A percentile compares a stretch with the other conserved stretches of the same genome.
These are phyloP conservation scores for Drosophila obscura DNA, from an alignment of 1,140 invertebrate genomes.

Conservation along the genomic window DNA sequence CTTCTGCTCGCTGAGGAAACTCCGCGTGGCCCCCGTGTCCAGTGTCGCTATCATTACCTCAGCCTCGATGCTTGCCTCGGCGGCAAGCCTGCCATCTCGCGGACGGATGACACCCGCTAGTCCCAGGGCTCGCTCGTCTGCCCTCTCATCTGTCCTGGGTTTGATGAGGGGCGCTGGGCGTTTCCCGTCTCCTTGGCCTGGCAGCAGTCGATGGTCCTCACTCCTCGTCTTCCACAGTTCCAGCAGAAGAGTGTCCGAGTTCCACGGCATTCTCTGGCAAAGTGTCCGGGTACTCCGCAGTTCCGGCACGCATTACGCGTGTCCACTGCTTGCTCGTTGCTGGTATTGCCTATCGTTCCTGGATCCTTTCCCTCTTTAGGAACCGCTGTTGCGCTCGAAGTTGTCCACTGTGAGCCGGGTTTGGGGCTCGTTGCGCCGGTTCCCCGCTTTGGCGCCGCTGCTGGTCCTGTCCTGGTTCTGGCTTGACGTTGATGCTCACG, in stretches of 20 bases:
- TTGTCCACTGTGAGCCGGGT: not conserved
- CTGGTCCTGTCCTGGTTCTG: not conserved
- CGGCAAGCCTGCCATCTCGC: too few species aligned
- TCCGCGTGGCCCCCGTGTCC: constrained; percentile 4
- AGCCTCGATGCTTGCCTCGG: too few species aligned
- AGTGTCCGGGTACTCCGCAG: not conserved
- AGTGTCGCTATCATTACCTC: not conserved
- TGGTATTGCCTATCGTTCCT: not conserved
- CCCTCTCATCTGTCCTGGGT: not conserved
- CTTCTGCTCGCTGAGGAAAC: constrained; percentile 1
- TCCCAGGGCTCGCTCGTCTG: too few species aligned
- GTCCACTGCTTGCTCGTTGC: not conserved
- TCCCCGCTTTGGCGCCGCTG: not conserved
- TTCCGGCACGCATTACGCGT: constrained; percentile 1
- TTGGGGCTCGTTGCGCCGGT: not conserved
- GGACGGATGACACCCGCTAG: too few species aligned
- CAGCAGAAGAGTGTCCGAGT: not conserved
- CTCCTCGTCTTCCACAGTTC: constrained; percentile 7
- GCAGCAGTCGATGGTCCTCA: constrained; percentile 9
- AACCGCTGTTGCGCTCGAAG: not conserved
- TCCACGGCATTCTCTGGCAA: not conserved
- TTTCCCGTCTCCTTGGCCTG: not conserved
- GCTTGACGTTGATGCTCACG: not conserved
- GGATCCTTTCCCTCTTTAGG: not conserved
- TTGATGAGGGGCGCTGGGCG: not conserved